Conservation (phyloP, 2,113 vertebrate genomes). For the Pelodiscus sinensis region DNA sequence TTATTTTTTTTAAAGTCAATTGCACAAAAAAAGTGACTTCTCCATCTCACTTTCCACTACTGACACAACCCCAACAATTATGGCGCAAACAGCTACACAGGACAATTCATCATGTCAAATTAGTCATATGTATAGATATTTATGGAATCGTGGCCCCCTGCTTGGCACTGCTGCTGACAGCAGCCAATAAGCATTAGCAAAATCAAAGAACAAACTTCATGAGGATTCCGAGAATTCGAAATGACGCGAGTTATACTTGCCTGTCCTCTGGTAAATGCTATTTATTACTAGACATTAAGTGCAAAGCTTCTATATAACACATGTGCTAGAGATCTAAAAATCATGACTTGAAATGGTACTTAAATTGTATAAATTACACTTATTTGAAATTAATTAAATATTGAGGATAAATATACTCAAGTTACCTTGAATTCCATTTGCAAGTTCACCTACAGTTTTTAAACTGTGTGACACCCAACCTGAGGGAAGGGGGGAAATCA, state of each 20-base stretch:
- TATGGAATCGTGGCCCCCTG: not conserved
- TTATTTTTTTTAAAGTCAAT: not conserved
- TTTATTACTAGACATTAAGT: too few species aligned
- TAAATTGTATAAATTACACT: not conserved
- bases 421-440: not conserved
- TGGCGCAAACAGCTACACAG: rapidly evolving
- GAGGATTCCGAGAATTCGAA: rapidly evolving
- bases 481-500: too few species aligned
- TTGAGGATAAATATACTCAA: not conserved
- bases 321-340: not conserved
- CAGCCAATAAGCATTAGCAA: rapidly evolving
- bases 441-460: not conserved
- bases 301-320: too few species aligned
- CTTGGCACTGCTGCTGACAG: not conserved
- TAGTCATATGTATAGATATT: rapidly evolving
- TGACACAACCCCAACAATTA: rapidly evolving
- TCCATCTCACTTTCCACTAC: rapidly evolving
- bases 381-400: not conserved
- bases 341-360: not conserved
- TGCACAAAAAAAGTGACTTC: not conserved
- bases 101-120: rapidly evolving
- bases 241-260: not conserved
- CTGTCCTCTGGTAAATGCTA: not conserved
- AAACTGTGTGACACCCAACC: not conserved
- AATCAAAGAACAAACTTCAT: rapidly evolving